Conservation (phyloP, 1,140 invertebrate species). For the Brachionus paranguensis region DNA sequence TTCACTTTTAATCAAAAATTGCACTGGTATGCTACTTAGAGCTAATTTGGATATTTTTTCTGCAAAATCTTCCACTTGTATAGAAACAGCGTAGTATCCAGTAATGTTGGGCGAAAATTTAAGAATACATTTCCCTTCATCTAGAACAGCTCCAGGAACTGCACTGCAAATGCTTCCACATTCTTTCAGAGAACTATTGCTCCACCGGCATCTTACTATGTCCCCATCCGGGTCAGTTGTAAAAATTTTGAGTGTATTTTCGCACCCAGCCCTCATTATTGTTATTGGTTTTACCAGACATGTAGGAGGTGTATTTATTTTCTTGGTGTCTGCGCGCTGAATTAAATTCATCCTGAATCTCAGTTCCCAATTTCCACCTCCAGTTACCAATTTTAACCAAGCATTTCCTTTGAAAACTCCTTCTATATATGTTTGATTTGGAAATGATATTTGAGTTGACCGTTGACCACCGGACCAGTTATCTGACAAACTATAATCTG, state of each 20-base stretch:
- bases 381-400: neutral
- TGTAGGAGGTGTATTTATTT: neutral
- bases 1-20: constrained; percentile 9
- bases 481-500: neutral
- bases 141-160: neutral
- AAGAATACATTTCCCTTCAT: neutral
- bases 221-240: neutral
- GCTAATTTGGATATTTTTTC: neutral
- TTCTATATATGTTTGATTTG: neutral
- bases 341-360: neutral
- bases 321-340: neutral
- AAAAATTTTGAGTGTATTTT: neutral
- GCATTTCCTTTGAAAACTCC: neutral
- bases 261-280: neutral
- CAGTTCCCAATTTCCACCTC: neutral
- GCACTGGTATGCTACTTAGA: neutral
- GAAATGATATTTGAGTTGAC: neutral
- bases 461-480: neutral
- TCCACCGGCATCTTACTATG: neutral
- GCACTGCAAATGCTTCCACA: neutral
- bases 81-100: neutral
- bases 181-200: neutral
- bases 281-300: neutral
- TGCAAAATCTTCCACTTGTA: neutral
- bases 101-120: neutral